These are phyloP conservation scores for Drosophila atroscutellata DNA, from an alignment of 2,888 invertebrate species.

Conservation along the genomic window DNA sequence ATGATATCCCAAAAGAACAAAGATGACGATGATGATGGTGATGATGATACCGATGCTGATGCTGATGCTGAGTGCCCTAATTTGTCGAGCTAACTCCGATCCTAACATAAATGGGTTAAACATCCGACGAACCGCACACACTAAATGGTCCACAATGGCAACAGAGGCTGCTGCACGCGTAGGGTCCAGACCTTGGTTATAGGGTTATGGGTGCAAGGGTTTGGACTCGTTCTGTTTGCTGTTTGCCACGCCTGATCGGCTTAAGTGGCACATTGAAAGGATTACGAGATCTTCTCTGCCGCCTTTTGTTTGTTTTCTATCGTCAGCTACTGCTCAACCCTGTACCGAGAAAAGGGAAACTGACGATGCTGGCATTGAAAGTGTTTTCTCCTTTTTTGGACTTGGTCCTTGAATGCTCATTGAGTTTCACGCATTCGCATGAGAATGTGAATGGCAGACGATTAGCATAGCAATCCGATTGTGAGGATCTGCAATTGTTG, in stretches of 20 bases:
- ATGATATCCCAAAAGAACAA: conserved; percentile 73
- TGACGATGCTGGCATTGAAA: conserved; percentile 27
- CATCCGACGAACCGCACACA: conserved; percentile 63
- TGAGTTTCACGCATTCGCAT: conserved; percentile 72
- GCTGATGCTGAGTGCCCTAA: conserved; percentile 73
- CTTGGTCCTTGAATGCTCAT: conserved; percentile 64
- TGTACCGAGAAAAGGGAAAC: conserved; percentile 55
- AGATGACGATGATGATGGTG: conserved; percentile 29
- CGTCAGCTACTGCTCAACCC: conserved; percentile 27
- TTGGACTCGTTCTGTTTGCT: conserved; percentile 37
- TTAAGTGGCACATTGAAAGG: conserved; percentile 85
- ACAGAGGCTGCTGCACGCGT: conserved; percentile 64
- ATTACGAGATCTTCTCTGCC: conserved; percentile 73
- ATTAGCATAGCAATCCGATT: conserved; percentile 83
- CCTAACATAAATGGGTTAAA: conserved; percentile 76
- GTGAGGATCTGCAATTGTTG: conserved; percentile 78
- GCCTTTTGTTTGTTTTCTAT: conserved; percentile 47
- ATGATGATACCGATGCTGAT: conserved; percentile 14
- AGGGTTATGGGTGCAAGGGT: conserved; percentile 51
- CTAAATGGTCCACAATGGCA: conserved; percentile 71
- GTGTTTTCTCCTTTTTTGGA: conserved; percentile 18
- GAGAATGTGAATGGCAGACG: conserved; percentile 53
- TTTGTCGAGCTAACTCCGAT: conserved; percentile 66
- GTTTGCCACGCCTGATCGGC: conserved; percentile 83
- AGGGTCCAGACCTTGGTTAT: conserved; percentile 45